Evolutionary conservation across 2,113 vertebrate genomes (phyloP).

Genomic region (Ammodytes marinus): DNA sequence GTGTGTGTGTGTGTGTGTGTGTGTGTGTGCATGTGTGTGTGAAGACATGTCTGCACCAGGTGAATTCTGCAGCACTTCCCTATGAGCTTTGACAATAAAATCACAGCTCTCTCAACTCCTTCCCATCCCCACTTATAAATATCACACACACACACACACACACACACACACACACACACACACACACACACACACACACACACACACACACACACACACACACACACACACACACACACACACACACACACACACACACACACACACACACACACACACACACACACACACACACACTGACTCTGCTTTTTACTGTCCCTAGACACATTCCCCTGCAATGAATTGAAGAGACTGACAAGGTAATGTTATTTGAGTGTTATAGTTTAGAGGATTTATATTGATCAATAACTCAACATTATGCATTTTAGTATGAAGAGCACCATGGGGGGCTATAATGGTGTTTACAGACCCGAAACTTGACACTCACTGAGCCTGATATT

Average conservation of each 20-base stretch:
- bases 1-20: conserved; percentile 9
- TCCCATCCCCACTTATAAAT: conserved; percentile 24
- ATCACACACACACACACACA: neutral
- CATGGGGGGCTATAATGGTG: conserved; percentile 29
- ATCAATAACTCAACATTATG: conserved; percentile 50
- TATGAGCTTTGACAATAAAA: conserved; percentile 57
- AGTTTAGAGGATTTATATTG: conserved; percentile 45
- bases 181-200: neutral
- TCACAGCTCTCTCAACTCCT: conserved; percentile 47
- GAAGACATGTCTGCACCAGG: conserved; percentile 15
- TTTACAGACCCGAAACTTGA: conserved; percentile 42
- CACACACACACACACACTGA: neutral
- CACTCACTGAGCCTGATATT: conserved; percentile 17
- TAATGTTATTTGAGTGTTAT: conserved; percentile 10
- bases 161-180: neutral
- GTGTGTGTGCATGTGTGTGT: neutral
- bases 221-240: neutral
- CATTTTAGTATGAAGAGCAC: conserved; percentile 42
- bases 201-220: neutral
- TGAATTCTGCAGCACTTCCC: conserved; percentile 20
- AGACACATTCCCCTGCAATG: conserved; percentile 12
- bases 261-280: neutral
- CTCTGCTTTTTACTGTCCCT: conserved; percentile 47
- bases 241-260: neutral
- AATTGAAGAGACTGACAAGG: conserved; percentile 14